Evolutionary conservation across 2,888 invertebrate genomes (phyloP), one percentile per base, ranked within the genome.

Genomic region (Phyllotreta cruciferae): DNA sequence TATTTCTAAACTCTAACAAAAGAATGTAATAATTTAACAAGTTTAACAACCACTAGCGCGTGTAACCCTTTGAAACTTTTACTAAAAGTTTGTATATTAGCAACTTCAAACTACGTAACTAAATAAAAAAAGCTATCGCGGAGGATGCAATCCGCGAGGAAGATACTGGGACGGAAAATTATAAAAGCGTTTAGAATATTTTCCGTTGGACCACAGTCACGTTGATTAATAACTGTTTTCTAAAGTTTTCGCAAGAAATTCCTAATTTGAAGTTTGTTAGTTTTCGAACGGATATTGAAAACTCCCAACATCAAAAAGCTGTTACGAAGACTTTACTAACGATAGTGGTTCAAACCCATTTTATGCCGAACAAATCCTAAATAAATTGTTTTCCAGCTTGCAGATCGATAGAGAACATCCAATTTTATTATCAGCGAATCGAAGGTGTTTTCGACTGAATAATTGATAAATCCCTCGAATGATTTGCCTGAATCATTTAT

Each of bases 201-300:
- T 53, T 53, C 24, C 14, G 39, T 39, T 53, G n/a, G 14, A 52
- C 52, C 37, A 9, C 13, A 39, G 14, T 39, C 13, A 39, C 14
- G 53, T 39, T 53, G 53, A 53, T 53, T 53, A 53, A 53, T 53
- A 53, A 14, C 53, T 53, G 39, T 39, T 53, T 53, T 41, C 10
- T 3, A 24, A 24, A 42, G 37, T 52, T 52, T 53, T 11, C 53
- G 39, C 39, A 13, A 39, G 39, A 53, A 53, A 39, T 39, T 53
- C 36, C 50, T 52, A 53, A 53, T 53, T 39, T 53, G 6, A 14
- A 53, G 53, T 53, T 39, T 13, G 53, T 39, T 50, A 50, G 50
- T 50, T 36, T 52, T 53, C 11, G 41, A 39, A 39, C 11, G 38
- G 53, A 53, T 53, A 53, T 53, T 53, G 53, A 53, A 39, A 53